Conservation (phyloP, 1,140 invertebrate species). For the Condylostylus longicornis region DNA sequence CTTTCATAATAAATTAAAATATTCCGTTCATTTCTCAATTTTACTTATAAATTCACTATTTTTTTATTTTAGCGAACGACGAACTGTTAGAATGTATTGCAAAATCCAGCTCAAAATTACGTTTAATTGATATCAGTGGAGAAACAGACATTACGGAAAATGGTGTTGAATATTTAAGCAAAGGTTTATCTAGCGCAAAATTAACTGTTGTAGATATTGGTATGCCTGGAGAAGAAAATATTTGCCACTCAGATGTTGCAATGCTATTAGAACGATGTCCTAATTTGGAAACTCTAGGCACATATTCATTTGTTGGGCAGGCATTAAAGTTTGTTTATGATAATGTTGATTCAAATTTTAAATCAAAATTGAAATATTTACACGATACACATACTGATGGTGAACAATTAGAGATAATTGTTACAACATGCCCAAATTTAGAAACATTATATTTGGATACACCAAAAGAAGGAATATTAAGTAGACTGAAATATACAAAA, state of each 20-base stretch:
- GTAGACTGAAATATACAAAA: conserved; percentile 31
- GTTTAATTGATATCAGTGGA: conserved; percentile 45
- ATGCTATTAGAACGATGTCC: conserved; percentile 41
- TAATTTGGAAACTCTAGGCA: conserved; percentile 42
- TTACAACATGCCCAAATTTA: conserved; percentile 40
- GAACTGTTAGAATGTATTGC: conserved; percentile 43
- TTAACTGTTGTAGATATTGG: conserved; percentile 46
- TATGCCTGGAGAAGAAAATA: conserved; percentile 45
- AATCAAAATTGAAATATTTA: conserved; percentile 42
- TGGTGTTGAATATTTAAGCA: conserved; percentile 38
- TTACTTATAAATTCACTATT: too few relatives aligned
- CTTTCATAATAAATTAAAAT: too few relatives aligned
- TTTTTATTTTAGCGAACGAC: conserved; percentile 50
- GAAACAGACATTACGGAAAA: conserved; percentile 46
- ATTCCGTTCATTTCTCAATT: too few relatives aligned
- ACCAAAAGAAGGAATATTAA: conserved; percentile 38
- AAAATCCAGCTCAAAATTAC: conserved; percentile 38
- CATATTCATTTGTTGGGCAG: conserved; percentile 47
- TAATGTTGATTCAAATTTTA: conserved; percentile 36
- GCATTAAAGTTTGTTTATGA: conserved; percentile 38
- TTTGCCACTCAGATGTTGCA: conserved; percentile 44
- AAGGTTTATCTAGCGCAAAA: conserved; percentile 33
- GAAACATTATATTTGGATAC: conserved; percentile 45
- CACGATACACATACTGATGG: conserved; percentile 43
- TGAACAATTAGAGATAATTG: conserved; percentile 38